These are phyloP conservation scores for Acanthurus leucopareius DNA, from an alignment of 2,797 vertebrate genomes.

Conservation along the genomic window DNA sequence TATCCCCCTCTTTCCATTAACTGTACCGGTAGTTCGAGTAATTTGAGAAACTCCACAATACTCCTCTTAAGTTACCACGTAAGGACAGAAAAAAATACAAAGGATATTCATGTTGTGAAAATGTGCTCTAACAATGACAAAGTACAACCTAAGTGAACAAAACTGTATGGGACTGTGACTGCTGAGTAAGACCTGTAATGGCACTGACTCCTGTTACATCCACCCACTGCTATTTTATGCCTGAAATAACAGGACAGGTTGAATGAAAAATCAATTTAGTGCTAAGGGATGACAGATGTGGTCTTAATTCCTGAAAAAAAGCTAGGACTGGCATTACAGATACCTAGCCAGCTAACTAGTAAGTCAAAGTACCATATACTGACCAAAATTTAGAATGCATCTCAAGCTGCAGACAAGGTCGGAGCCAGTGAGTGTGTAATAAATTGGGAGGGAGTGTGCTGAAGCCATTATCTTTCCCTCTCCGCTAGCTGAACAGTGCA, in stretches of 20 bases:
- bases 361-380: conserved; percentile 48
- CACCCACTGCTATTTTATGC: neutral
- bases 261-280: conserved; percentile 16
- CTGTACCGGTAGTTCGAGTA: no score
- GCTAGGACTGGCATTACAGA: neutral
- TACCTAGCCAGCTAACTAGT: conserved; percentile 31
- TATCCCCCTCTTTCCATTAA: no score
- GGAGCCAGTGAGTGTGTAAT: conserved; percentile 92
- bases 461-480: conserved; percentile 91
- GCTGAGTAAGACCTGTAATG: no score
- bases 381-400: conserved; percentile 82
- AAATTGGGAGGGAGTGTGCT: conserved; percentile 85
- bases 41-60: no score
- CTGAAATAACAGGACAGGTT: neutral
- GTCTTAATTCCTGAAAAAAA: conserved; percentile 14
- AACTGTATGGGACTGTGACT: no score
- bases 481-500: conserved; percentile 88
- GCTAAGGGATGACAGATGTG: neutral
- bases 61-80: no score
- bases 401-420: conserved; percentile 90
- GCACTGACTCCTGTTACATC: no score
- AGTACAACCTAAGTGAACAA: no score
- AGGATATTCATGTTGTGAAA: no score
- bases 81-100: no score
- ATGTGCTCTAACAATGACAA: no score